phyloP scores from a whole-genome alignment of 2,797 vertebrate genomes.

The Cynodonichthys magdalenae region DNA sequence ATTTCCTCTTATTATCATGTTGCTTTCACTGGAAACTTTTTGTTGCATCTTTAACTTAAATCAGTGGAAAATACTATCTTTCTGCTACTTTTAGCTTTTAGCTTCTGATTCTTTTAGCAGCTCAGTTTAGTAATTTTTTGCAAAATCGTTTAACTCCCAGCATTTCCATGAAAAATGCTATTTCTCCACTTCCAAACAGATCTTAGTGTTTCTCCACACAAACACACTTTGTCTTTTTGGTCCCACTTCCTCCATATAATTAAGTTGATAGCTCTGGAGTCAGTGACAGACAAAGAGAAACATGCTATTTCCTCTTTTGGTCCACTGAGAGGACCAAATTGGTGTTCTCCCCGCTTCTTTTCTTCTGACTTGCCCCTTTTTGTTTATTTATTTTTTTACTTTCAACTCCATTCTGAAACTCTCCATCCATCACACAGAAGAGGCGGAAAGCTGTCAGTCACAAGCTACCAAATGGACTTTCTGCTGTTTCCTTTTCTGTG shows the following conservation, averaged over 20 bases:
- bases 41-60: too few species aligned
- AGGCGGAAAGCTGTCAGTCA: slow-evolving; percentile 31
- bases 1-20: too few species aligned
- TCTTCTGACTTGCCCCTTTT: slow-evolving; percentile 33
- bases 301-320: slow-evolving; percentile 69
- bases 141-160: too few species aligned
- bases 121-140: too few species aligned
- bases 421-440: slow-evolving; percentile 16
- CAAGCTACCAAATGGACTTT: slow-evolving; percentile 24
- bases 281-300: slow-evolving; percentile 69
- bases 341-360: slow-evolving; percentile 48
- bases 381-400: slow-evolving; percentile 14
- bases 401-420: slow-evolving; percentile 11
- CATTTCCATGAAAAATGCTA: too few species aligned
- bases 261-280: slow-evolving; percentile 75
- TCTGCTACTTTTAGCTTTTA: too few species aligned
- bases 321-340: slow-evolving; percentile 61
- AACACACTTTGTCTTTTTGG: slow-evolving; percentile 20
- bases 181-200: not conserved
- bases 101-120: too few species aligned
- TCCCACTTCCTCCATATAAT: slow-evolving; percentile 69
- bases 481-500: slow-evolving; percentile 10
- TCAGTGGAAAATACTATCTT: too few species aligned
- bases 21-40: too few species aligned
- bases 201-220: not conserved